Evolutionary conservation across 2,888 invertebrate genomes (phyloP), one percentile per base, ranked within the genome.

Genomic region (Iphiclides podalirius): DNA sequence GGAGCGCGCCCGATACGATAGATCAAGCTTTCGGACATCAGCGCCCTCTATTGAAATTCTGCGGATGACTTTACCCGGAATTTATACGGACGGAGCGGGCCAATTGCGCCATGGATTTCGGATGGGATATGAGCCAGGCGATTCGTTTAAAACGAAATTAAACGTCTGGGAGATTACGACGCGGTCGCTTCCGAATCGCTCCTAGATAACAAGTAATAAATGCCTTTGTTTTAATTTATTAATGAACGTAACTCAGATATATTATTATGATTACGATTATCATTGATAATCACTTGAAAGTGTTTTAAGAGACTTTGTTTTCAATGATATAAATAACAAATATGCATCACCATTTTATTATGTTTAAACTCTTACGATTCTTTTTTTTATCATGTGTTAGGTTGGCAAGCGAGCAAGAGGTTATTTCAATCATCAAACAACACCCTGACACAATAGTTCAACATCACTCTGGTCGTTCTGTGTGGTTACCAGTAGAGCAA

Each of bases 11-110:
- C 58, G 59, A 64, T 63, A 63, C 74, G 75, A 87, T 87, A 85
- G 83, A 85, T 87, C 85, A 86, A 70, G 63, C 69, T 72, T 81
- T 77, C 75, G 78, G 83, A 83, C 84, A 79, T 76, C 75, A 77
- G 72, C 75, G 75, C 73, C 70, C 65, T 65, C 72, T 78, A 82
- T 83, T 85, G 76, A 76, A 78, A 80, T 81, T 77, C 78, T 78
- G 75, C 75, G 71, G 75, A 78, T 79, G 77, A 77, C 75, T 69
- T 78, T 75, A 71, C 68, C 70, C 69, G 65, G n/a, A n/a, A 79
- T 79, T 78, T 78, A 76, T 80, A 73, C n/a, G n/a, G n/a, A n/a
- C n/a, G n/a, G n/a, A n/a, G n/a, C n/a, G n/a, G n/a, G n/a, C n/a
- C n/a, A n/a, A 72, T 73, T 69, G 67, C 52, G 58, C 60, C n/a